These are phyloP conservation scores for Nomada fucata DNA, from an alignment of 2,888 invertebrate species.

Conservation along the genomic window DNA sequence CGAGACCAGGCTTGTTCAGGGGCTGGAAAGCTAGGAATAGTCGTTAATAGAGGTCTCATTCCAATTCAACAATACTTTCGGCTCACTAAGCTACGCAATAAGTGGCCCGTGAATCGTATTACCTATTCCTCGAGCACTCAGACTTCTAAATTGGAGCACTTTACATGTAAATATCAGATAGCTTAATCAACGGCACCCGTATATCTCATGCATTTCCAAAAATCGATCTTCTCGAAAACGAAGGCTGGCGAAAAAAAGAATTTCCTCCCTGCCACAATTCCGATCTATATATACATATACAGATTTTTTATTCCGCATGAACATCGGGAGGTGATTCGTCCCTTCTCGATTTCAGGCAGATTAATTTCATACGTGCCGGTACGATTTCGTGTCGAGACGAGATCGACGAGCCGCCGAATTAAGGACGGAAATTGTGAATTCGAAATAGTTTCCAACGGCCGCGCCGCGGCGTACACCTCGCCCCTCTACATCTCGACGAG, in stretches of 20 bases:
- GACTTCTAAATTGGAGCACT: constrained; percentile 19
- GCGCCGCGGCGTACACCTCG: neutral
- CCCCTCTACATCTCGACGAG: neutral
- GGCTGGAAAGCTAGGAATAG: neutral
- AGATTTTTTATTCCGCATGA: neutral
- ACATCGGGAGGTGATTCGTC: neutral
- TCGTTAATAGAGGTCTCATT: neutral
- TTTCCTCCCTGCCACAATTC: neutral
- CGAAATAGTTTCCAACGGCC: neutral
- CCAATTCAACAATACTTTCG: neutral
- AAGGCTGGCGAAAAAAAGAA: neutral
- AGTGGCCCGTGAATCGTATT: neutral
- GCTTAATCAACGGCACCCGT: constrained; percentile 26
- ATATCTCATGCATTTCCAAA: constrained; percentile 4
- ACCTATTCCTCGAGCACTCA: constrained; percentile 5
- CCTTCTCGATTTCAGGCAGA: neutral
- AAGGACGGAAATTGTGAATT: constrained; percentile 9
- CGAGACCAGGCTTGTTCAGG: neutral
- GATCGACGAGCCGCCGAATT: neutral
- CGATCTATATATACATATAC: neutral
- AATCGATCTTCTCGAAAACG: constrained; percentile 5
- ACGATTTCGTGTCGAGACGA: neutral
- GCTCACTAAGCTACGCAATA: neutral
- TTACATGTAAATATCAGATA: constrained; percentile 27
- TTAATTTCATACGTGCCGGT: neutral